Percentiles rank a stretch among this genome's conserved stretches.
Conservation (phyloP, 2,797 vertebrate genomes). For the Micromesistius poutassou region DNA sequence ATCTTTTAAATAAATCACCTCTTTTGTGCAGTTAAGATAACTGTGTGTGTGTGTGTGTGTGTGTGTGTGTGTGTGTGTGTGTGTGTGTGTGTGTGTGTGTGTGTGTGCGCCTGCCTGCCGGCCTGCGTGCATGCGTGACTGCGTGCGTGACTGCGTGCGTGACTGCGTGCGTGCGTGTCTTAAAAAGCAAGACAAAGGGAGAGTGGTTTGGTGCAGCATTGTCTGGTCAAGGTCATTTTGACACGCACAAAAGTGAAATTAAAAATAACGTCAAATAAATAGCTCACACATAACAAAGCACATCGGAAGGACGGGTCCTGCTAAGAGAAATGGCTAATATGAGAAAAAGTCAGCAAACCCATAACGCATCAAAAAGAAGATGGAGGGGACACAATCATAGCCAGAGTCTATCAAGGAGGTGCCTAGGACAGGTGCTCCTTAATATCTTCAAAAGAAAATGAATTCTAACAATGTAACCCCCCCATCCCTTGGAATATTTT, state of each 20-base stretch:
- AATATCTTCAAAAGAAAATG: conserved; percentile 62
- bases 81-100: conserved; percentile 20
- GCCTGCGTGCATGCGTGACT: conserved; percentile 19
- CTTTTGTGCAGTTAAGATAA: neutral
- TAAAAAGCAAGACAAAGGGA: neutral
- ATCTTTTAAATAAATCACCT: neutral
- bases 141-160: conserved; percentile 16
- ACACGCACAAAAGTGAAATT: neutral
- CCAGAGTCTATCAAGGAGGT: conserved; percentile 12
- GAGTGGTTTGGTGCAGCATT: neutral
- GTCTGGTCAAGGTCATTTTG: neutral
- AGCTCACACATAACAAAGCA: conserved; percentile 18
- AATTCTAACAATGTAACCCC: conserved; percentile 63
- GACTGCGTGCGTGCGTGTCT: conserved; percentile 2
- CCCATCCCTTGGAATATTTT: neutral
- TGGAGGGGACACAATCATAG: conserved; percentile 4
- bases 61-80: conserved; percentile 27
- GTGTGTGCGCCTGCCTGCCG: too few relatives aligned
- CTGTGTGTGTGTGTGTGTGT: conserved; percentile 18
- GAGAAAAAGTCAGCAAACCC: conserved; percentile 36
- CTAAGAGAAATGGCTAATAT: conserved; percentile 27
- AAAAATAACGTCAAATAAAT: conserved; percentile 1
- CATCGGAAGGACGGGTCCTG: conserved; percentile 18
- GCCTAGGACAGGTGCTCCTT: conserved; percentile 31
- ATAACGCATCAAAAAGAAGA: conserved; percentile 40